Conservation (phyloP, 2,888 invertebrate genomes). For the Pristionchus mayeri region DNA sequence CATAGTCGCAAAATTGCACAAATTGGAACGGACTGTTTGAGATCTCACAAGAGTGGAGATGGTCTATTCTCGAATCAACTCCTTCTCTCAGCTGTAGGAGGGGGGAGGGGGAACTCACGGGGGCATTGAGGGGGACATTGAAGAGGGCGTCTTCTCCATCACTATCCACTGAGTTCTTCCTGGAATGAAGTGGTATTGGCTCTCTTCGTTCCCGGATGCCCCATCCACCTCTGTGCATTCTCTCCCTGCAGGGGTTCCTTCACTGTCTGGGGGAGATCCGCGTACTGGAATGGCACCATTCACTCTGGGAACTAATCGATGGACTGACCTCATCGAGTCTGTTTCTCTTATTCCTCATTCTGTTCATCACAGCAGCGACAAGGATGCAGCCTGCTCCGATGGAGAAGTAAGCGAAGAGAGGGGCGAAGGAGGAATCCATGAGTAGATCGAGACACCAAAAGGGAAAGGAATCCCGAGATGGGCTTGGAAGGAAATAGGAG, state of each 20-base stretch:
- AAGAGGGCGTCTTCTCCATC: conserved; percentile 3
- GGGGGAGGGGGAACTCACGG: too few species aligned
- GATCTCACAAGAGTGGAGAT: neutral
- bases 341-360: neutral
- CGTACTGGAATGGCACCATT: conserved; percentile 9
- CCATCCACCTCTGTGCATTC: neutral
- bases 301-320: neutral
- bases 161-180: neutral
- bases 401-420: conserved; percentile 10
- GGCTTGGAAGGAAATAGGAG: neutral
- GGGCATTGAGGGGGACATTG: conserved; percentile 21
- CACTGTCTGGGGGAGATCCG: neutral
- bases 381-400: neutral
- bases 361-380: conserved; percentile 35
- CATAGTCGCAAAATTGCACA: neutral
- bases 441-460: neutral
- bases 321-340: conserved; percentile 7
- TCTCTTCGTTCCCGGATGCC: neutral
- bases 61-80: neutral
- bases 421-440: conserved; percentile 1
- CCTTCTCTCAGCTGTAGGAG: neutral
- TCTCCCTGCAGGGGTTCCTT: conserved; percentile 6
- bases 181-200: neutral
- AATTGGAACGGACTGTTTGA: conserved; percentile 5
- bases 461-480: neutral